These are phyloP conservation scores for Edolisoma coerulescens DNA, from an alignment of 2,113 vertebrate genomes.

Conservation along the genomic window DNA sequence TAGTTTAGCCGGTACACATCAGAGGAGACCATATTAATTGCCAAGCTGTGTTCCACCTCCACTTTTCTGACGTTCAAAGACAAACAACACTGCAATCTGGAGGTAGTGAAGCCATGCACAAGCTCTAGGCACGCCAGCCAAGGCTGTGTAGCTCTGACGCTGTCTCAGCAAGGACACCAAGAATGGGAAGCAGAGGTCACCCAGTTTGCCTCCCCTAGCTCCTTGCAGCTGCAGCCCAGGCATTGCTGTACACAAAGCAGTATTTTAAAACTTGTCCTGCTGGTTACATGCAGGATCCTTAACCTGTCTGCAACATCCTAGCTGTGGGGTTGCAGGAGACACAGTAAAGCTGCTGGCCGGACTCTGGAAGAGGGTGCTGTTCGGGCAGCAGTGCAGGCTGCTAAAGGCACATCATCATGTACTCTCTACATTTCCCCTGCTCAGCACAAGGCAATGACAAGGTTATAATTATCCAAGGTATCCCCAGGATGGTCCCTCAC, in stretches of 20 bases:
- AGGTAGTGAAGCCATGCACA: not conserved
- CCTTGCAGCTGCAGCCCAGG: not conserved
- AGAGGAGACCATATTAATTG: not conserved
- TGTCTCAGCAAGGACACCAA: not conserved
- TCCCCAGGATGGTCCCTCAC: not conserved
- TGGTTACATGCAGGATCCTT: not conserved
- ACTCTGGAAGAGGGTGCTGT: not conserved
- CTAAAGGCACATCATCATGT: not conserved
- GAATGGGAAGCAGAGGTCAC: not conserved
- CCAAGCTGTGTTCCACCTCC: not conserved
- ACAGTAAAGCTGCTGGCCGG: not conserved
- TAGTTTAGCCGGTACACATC: not conserved
- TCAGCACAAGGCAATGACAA: not conserved
- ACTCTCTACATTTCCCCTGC: not conserved
- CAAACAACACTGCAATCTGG: not conserved
- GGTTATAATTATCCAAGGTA: not conserved
- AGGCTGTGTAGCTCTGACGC: not conserved
- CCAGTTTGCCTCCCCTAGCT: not conserved
- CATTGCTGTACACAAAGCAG: not conserved
- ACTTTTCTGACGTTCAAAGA: fast-evolving
- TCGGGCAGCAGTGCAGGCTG: not conserved
- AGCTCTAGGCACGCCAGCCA: not conserved
- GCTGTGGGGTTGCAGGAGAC: not conserved
- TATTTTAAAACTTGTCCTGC: not conserved
- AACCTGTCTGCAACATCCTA: not conserved